A percentile compares a stretch with the other conserved stretches of the same genome.
These are phyloP conservation scores for Himalopsyche phryganea DNA, from an alignment of 1,140 invertebrate species.

Conservation along the genomic window DNA sequence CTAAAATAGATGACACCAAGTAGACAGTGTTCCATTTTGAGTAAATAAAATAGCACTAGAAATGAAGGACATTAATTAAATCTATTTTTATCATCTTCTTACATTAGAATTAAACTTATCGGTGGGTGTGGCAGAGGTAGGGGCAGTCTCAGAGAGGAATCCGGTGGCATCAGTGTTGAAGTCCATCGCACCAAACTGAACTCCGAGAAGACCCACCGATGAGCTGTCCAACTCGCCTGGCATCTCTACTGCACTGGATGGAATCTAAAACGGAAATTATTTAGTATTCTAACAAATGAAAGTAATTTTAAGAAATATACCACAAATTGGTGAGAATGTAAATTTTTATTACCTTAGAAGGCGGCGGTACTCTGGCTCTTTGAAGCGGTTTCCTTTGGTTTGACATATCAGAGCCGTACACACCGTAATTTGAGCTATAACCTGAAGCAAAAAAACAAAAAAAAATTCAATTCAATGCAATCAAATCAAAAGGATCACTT, in stretches of 20 bases:
- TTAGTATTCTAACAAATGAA: background rate
- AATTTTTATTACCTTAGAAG: slow-evolving; percentile 68
- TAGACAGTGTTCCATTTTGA: no score
- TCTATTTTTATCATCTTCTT: no score
- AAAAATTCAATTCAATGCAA: background rate
- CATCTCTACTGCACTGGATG: slow-evolving; percentile 92
- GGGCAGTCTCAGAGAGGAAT: slow-evolving; percentile 39
- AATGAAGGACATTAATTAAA: no score
- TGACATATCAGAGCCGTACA: slow-evolving; percentile 39
- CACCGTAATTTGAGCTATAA: slow-evolving; percentile 44
- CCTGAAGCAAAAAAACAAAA: slow-evolving; percentile 27
- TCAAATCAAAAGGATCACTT: background rate
- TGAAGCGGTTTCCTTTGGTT: slow-evolving; percentile 65
- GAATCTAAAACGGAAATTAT: slow-evolving; percentile 62
- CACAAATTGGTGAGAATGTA: background rate
- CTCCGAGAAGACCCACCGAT: slow-evolving; percentile 77
- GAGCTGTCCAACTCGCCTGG: slow-evolving; percentile 75
- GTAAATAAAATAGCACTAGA: no score
- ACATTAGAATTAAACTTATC: background rate
- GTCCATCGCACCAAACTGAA: slow-evolving; percentile 90
- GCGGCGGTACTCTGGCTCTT: slow-evolving; percentile 80
- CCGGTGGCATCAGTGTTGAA: slow-evolving; percentile 67
- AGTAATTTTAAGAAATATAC: background rate
- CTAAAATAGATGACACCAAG: background rate
- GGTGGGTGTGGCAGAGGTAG: background rate